Conservation (phyloP, 2,113 vertebrate genomes). For the Pholis gunnellus region DNA sequence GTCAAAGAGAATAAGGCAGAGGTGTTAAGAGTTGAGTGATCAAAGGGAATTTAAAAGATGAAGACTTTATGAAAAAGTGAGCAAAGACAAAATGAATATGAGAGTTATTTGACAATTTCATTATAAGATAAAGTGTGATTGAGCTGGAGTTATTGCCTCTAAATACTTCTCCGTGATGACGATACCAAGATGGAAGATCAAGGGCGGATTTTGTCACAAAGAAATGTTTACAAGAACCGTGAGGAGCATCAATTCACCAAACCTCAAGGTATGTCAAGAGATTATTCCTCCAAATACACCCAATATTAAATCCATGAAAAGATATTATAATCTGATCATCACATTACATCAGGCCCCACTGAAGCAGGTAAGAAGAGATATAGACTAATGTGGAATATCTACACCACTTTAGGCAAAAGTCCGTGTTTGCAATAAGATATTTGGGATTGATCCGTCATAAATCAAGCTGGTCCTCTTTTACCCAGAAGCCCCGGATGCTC, state of each 20-base stretch:
- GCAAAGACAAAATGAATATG: background rate
- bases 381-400: background rate
- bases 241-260: constrained; percentile 1
- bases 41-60: background rate
- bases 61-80: background rate
- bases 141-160: constrained; percentile 6
- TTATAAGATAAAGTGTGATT: background rate
- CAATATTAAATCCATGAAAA: background rate
- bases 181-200: background rate
- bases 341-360: background rate
- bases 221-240: background rate
- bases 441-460: background rate
- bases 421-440: background rate
- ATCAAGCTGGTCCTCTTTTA: background rate
- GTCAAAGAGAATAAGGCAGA: background rate
- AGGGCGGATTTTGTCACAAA: constrained; percentile 1
- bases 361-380: constrained; percentile 35
- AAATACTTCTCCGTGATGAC: constrained; percentile 11
- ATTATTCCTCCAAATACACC: background rate
- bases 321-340: constrained; percentile 1
- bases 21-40: background rate
- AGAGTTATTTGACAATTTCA: constrained; percentile 9
- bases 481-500: constrained; percentile 13
- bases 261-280: constrained; percentile 18
- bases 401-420: background rate